Evolutionary conservation across 2,797 vertebrate genomes (phyloP), one percentile per base, ranked within the genome.

Genomic region (Sebastes oblongus): DNA sequence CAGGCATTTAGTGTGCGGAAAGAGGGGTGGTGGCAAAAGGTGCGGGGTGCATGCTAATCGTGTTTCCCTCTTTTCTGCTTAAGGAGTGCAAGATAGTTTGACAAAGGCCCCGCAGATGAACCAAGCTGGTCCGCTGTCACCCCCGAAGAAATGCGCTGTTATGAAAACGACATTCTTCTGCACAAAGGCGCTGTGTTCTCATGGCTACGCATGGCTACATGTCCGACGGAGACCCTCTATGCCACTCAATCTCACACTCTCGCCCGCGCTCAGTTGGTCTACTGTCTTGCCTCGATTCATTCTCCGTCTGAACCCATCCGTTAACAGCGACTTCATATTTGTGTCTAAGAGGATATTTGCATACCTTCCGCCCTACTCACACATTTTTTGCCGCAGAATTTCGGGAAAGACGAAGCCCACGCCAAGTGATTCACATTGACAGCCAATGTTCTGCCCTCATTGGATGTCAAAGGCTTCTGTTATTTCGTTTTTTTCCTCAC

Each of bases 171-270:
- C 95, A 96, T 96, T 96, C 95, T 93, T 94, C 75, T 69, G 20
- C 92, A 96, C 95, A 96, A 96, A 96, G 94, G 88, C 84, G 61
- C 90, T 88, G 91, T 96, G 95, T 96, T 95, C 93, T 92, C 86
- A 59, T 67, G 86, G 84, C 86, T 73, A 85, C 42, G 88, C 88
- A 89, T 82, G 91, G 90, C 77, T 90, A 88, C 90, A 90, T 88
- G 91, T 92, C 92, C 78, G 67, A 83, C 61, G 84, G 85, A 87
- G 73, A 90, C 80, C 82, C 84, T 85, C 83, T 78, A 69, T 90
- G 89, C 85, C 87, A 84, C 87, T 85, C 87, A 69, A 69, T 83
- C 86, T 89, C 81, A 83, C 88, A 85, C 90, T 82, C 76, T 84
- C 32, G 74, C 85, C 84, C 39, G 20, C 69, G 29, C 81, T 90